These are phyloP conservation scores for Melopsittacus undulatus DNA, from an alignment of 2,797 vertebrate species.

Conservation along the genomic window DNA sequence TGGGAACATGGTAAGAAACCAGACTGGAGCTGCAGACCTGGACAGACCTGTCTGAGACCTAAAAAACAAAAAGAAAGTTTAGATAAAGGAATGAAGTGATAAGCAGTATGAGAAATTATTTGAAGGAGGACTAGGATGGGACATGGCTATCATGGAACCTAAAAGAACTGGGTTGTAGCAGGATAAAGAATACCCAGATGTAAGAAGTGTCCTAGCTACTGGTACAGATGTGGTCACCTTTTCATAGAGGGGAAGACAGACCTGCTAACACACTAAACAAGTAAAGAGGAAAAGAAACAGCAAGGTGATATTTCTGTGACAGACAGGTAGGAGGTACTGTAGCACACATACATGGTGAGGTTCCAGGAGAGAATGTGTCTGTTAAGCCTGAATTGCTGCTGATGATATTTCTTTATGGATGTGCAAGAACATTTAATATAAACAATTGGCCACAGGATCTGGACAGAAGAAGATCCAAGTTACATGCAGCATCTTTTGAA, in stretches of 20 bases:
- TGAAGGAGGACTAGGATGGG: background rate
- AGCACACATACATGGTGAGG: background rate
- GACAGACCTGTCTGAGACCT: background rate
- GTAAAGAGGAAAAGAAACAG: background rate
- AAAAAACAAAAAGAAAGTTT: background rate
- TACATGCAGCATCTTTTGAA: background rate
- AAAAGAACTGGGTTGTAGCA: background rate
- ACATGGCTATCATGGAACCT: background rate
- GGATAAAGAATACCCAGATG: background rate
- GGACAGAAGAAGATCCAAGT: background rate
- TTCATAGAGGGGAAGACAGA: background rate
- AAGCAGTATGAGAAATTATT: background rate
- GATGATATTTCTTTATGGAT: background rate
- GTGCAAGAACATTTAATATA: background rate
- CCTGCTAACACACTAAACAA: background rate
- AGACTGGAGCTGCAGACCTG: constrained; percentile 1
- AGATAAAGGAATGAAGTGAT: background rate
- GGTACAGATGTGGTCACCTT: background rate
- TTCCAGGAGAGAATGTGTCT: background rate
- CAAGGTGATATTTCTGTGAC: background rate
- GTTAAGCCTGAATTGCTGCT: background rate
- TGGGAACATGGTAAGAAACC: constrained; percentile 23
- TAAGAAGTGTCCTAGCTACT: background rate
- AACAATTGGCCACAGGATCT: background rate
- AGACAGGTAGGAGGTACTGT: background rate